Evolutionary conservation across 2,888 invertebrate genomes (phyloP).

Genomic region (Tribolium freemani): DNA sequence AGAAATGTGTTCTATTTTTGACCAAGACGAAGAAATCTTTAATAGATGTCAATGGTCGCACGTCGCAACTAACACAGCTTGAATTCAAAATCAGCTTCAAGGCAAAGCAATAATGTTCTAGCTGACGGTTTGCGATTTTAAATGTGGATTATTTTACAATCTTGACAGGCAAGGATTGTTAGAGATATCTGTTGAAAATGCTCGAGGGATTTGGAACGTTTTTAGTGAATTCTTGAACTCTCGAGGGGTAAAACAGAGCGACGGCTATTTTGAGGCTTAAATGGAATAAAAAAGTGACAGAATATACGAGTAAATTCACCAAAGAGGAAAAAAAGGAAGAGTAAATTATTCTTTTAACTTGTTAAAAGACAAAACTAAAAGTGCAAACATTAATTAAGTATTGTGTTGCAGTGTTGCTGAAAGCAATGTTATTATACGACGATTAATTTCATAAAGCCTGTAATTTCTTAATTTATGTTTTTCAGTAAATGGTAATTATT

Average conservation of each 20-base stretch:
- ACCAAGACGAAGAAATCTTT: slow-evolving; percentile 21
- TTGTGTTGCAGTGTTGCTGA: not conserved
- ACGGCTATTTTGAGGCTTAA: not conserved
- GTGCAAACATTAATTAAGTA: too few species aligned
- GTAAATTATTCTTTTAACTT: not conserved
- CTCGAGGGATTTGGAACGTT: slow-evolving; percentile 3
- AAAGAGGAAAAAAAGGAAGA: not conserved
- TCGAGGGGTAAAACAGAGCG: not conserved
- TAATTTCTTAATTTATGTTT: slow-evolving; percentile 3
- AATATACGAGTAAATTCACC: not conserved
- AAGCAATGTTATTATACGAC: too few species aligned
- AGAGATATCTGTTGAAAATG: slow-evolving; percentile 23
- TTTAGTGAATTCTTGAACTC: slow-evolving; percentile 19
- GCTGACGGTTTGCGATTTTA: slow-evolving; percentile 23
- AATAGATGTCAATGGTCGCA: slow-evolving; percentile 17
- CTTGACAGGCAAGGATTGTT: slow-evolving; percentile 19
- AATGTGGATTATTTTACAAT: slow-evolving; percentile 30
- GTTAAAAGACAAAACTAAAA: not conserved
- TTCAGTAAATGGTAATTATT: not conserved
- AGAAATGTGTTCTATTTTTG: not conserved
- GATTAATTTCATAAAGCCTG: not conserved
- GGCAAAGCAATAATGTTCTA: slow-evolving; percentile 13
- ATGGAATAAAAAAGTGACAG: not conserved
- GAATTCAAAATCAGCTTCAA: slow-evolving; percentile 21
- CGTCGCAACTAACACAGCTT: slow-evolving; percentile 15